Evolutionary conservation across 2,888 invertebrate genomes (phyloP), one percentile per base, ranked within the genome.

Genomic region (Perithous albicinctus): DNA sequence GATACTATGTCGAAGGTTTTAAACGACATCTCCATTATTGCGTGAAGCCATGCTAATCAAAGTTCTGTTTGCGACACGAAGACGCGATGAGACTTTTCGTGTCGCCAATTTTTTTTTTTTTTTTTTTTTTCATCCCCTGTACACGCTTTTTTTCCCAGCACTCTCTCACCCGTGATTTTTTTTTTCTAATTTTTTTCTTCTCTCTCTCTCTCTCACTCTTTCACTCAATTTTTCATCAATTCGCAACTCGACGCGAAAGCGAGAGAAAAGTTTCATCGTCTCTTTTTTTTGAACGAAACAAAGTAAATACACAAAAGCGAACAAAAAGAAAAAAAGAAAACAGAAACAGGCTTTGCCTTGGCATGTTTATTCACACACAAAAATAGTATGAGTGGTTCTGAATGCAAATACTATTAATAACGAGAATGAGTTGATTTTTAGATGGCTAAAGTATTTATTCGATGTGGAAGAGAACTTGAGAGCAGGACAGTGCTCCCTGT

Each of bases 371-470:
- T 88, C 86, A 75, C 70, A 72, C 38, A 76, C 51, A 56, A 76
- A 77, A 54, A 86, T 90, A 89, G 92, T 89, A 90, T 91, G 92
- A 91, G 89, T 92, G 92, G 88, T 87, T 88, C 82, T 90, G 92
- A 90, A 89, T 91, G 92, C 89, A 91, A 89, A 91, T 91, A 90
- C 89, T 92, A 92, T 92, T 92, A 92, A 91, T 92, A 92, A 92
- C 90, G 86, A 90, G 90, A 91, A 90, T 92, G 90, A 92, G 92
- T 92, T 92, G 89, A 92, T 92, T 92, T 92, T 91, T 92, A 92
- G 92, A 92, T 92, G 91, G 90, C 91, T 90, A 91, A 91, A 92
- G 91, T 92, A 89, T 89, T 90, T 82, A 91, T 90, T 90, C 91
- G 87, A 89, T 89, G 90, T 90, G 91, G 92, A 92, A 90, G 91